Evolutionary conservation across 2,888 invertebrate species (phyloP).

Genomic region (Myathropa florea): DNA sequence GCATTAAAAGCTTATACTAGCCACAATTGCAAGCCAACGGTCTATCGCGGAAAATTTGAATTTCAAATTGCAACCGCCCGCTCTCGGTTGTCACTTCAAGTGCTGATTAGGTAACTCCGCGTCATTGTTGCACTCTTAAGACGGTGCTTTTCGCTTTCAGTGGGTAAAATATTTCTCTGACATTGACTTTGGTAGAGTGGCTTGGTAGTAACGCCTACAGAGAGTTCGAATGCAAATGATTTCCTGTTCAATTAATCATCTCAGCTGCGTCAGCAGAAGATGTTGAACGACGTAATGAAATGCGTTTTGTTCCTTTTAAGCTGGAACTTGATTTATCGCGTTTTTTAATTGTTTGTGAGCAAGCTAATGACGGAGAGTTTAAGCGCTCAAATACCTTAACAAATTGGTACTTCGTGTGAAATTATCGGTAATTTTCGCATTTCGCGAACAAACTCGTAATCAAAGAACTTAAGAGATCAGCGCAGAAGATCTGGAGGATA

Average conservation of each 20-base stretch:
- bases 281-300: background rate
- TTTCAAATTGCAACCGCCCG: background rate
- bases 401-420: background rate
- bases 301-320: background rate
- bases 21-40: background rate
- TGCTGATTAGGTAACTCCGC: background rate
- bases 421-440: too few relatives aligned
- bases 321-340: too few relatives aligned
- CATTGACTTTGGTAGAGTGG: background rate
- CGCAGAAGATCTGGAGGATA: too few relatives aligned
- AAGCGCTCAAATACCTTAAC: too few relatives aligned
- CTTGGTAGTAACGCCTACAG: background rate
- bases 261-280: background rate
- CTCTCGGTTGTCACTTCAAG: background rate
- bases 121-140: background rate
- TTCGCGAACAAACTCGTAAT: too few relatives aligned
- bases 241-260: background rate
- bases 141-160: background rate
- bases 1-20: background rate
- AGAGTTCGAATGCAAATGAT: background rate
- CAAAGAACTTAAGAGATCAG: too few relatives aligned
- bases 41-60: background rate
- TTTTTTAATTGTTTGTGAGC: background rate
- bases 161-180: background rate
- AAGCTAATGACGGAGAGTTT: background rate